Evolutionary conservation across 2,888 invertebrate species (phyloP).

Genomic region (Pseudanteris insignis): DNA sequence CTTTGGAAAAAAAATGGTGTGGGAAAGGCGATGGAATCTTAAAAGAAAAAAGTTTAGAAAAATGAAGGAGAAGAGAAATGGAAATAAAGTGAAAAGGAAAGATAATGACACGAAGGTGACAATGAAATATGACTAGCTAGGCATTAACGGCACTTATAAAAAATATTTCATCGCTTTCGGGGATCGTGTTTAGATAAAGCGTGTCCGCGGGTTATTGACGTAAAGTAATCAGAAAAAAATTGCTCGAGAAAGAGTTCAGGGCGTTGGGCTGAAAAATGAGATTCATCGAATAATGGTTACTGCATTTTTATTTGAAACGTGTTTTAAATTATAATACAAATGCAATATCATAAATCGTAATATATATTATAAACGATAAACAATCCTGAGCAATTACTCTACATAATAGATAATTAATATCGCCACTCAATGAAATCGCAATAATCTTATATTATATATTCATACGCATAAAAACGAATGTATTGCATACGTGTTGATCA

Average conservation of each 20-base stretch:
- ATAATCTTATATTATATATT: slow-evolving; percentile 52
- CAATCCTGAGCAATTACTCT: slow-evolving; percentile 65
- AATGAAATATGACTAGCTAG: slow-evolving; percentile 26
- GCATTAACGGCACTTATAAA: slow-evolving; percentile 24
- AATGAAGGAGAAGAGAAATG: background rate
- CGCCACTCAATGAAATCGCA: slow-evolving; percentile 51
- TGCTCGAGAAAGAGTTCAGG: slow-evolving; percentile 1
- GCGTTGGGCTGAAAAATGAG: slow-evolving; percentile 13
- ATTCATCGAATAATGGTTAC: slow-evolving; percentile 50
- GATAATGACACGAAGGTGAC: slow-evolving; percentile 26
- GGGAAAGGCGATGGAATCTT: slow-evolving; percentile 8
- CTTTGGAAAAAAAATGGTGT: slow-evolving; percentile 13
- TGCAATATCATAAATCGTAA: slow-evolving; percentile 60
- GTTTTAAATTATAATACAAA: slow-evolving; percentile 65
- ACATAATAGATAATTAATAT: slow-evolving; percentile 59
- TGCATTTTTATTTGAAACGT: slow-evolving; percentile 63
- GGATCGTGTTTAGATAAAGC: slow-evolving; percentile 25
- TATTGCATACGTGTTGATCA: too few species aligned
- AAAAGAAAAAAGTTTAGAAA: background rate
- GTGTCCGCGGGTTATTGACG: slow-evolving; percentile 20
- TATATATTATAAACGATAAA: slow-evolving; percentile 63
- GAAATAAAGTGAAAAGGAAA: slow-evolving; percentile 19
- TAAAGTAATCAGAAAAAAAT: slow-evolving; percentile 19
- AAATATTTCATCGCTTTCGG: slow-evolving; percentile 18
- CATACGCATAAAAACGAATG: too few species aligned